Base-by-base conservation (phyloP, 2,888 invertebrate species). In the Lordiphosa fenestrarum region DNA sequence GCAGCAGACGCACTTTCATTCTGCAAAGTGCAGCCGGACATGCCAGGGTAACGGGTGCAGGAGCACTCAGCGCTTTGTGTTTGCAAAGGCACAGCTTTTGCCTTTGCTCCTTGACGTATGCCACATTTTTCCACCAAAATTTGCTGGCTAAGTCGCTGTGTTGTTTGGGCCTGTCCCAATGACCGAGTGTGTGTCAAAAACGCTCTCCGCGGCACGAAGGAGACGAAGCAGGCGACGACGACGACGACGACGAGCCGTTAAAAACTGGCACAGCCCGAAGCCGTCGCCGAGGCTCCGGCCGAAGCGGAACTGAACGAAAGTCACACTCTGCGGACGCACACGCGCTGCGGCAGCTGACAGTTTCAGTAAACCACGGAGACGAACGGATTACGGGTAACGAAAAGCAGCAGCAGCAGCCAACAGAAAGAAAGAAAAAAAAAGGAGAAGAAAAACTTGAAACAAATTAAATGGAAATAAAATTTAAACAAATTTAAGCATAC, bases 341-440 rank as follows among this genome's bases (percentile, higher is more conserved):
- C 80, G 82, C 64, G 72, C 71, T 76, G 77, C 86, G 85, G 85
- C 84, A 86, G 86, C 87, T 85, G 86, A 87, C 89, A 90, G 89
- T 90, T 88, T 88, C 87, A 90, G 88, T 86, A 88, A 90, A 89
- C 89, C 88, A 89, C 89, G 87, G 86, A 88, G 87, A 86, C 87
- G 88, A 88, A 89, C 89, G 90, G 90, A 89, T 88, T 88, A 87
- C 89, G 89, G 89, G 89, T 87, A 86, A 86, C 76, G 59, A 57
- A 81, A 44, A 48, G 15, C 15, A 15, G 15, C 15, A 15, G 30
- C 37, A 38, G 62, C 74, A 73, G 58, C 54, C 42, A 44, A 33
- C 42, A 54, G 42, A 46, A 30, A 55, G 15, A 15, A 15, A 15
- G 15, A 15, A 15, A 50, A 25, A 33, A 46, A 25, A 44, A 53